A percentile compares a stretch with the other conserved stretches of the same genome.
Conservation (phyloP, 2,797 vertebrate species). For the Schizopygopsis malacanthus region DNA sequence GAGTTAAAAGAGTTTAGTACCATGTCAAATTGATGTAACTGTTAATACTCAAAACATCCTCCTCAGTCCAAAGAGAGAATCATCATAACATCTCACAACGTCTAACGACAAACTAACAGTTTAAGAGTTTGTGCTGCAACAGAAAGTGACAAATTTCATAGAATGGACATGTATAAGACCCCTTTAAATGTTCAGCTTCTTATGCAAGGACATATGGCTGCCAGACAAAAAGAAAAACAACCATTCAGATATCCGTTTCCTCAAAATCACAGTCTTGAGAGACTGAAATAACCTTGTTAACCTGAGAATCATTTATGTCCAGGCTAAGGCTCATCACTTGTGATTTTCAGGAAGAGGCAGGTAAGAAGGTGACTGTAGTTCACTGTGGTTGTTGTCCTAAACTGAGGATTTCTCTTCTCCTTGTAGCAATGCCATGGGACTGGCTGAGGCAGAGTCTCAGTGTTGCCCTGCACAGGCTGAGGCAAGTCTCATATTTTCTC, state of each 20-base stretch:
- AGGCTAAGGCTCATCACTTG: background rate
- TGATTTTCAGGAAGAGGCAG: conserved; percentile 63
- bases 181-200: conserved; percentile 20
- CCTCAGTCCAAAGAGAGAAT: background rate
- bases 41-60: background rate
- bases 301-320: background rate
- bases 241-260: conserved; percentile 8
- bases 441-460: conserved; percentile 98
- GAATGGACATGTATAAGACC: background rate
- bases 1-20: background rate
- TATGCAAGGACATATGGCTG: conserved; percentile 28
- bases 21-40: background rate
- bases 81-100: background rate
- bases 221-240: conserved; percentile 9
- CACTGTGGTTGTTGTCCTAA: conserved; percentile 90
- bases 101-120: background rate
- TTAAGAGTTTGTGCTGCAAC: background rate
- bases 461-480: conserved; percentile 98
- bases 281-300: background rate
- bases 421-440: conserved; percentile 97
- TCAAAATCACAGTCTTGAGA: conserved; percentile 27
- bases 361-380: conserved; percentile 79
- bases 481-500: conserved; percentile 98
- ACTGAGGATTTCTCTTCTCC: conserved; percentile 97
- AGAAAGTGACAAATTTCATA: background rate